Base-by-base conservation (phyloP, 64 coral and sea anemone genomes). In the Anthopleura sola region DNA sequence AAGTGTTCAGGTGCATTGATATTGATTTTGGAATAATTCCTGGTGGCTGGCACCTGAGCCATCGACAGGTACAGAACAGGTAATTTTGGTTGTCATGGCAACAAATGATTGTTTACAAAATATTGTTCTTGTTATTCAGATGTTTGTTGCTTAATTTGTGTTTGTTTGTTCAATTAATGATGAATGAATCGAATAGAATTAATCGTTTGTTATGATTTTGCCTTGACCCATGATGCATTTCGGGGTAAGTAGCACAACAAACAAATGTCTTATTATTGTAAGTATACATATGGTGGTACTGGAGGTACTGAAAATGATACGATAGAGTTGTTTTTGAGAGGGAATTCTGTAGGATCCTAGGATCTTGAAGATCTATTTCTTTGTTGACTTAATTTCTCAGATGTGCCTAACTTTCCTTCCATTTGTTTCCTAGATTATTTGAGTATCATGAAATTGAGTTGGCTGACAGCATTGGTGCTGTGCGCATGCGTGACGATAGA, bases 401-500 rank as follows among this genome's bases (percentile, higher is more conserved):
- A n/a, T n/a, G n/a, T n/a, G n/a, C n/a, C n/a, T n/a, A n/a, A n/a
- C n/a, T n/a, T n/a, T n/a, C n/a, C n/a, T n/a, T n/a, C n/a, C n/a
- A n/a, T 16, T 36, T 75, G 19, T 75, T 10, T 36, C 0, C 5
- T 24, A 75, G 68, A 16, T 77, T 77, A 33, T 34, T 77, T 77
- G 75, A 77, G 37, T 38, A 40, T 77, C 33, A 77, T 77, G 75
- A 77, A 77, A 21, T 37, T 20, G 5, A 40, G 32, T 77, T 77
- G 31, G 75, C 32, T 77, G 75, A 37, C 75, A 77, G 75, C 75
- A 40, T 18, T 77, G 14, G 24, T 77, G 75, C 75, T 77, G 75
- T 77, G 32, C 36, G 75, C 36, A 77, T 77, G 36, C 75, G 32
- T 77, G 37, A 18, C 18, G 37, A 33, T 77, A 77, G 37, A 77